Evolutionary conservation across 2,797 vertebrate genomes (phyloP), one percentile per base, ranked within the genome.

Genomic region (Anas capensis): DNA sequence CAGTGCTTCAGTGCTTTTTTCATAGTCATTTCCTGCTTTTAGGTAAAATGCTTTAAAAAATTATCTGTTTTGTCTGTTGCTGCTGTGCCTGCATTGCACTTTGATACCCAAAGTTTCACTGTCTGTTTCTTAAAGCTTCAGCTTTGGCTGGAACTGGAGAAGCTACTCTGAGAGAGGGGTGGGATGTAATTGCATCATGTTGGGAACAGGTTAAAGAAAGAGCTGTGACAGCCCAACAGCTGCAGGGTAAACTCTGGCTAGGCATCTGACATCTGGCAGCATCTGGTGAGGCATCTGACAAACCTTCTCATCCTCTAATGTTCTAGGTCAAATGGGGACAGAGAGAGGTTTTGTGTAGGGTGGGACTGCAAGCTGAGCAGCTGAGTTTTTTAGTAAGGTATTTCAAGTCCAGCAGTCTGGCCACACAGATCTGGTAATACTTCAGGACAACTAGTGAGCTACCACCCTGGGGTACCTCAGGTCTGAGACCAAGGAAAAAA

Each of bases 41-140:
- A 68, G 84, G 69, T 94, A 86, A 88, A 96, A 91, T 54, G 70
- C 66, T 95, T 78, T 61, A 79, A 92, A 82, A 90, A 94, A 75
- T 70, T 82, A 40, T 95, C 77, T 88, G 76, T 70, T 94, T 92
- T 77, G 78, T 62, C 66, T 86, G 58, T 92, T 92, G 79, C 49
- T 82, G 34, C 48, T 33, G 19, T 60, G 77, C 60, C 34, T 73
- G 21, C 84, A 51, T 66, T 94, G 60, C 66, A n/a, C 60, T 94
- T 84, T 5, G 9, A 23, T 82, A 58, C 72, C 69, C 31, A 3
- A 48, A 76, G 73, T 91, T 94, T 80, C 76, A 11, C 68, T 75
- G 38, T 1, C 2, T 73, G 56, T 77, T 75, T 31, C 48, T 87
- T 62, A 77, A 78, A 89, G 68, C 20, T 65, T 79, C 66, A 90